Evolutionary conservation across 2,113 vertebrate genomes (phyloP), one percentile per base, ranked within the genome.

Genomic region (Callionymus lyra): DNA sequence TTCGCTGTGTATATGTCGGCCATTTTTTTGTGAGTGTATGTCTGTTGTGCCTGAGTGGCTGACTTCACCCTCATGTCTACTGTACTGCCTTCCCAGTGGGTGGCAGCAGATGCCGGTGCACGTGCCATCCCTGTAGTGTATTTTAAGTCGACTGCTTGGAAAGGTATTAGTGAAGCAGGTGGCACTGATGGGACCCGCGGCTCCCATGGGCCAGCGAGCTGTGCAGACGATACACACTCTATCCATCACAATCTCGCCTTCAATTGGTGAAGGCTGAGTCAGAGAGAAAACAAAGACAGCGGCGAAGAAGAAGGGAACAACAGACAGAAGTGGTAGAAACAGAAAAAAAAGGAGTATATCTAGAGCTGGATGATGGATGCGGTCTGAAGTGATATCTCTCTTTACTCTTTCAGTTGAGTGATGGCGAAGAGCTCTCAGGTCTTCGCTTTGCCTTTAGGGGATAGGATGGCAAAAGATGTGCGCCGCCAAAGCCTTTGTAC

Each of bases 281-380:
- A 50, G 44, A 59, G 47, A 53, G 56, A 39, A 32, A 64, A 44
- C 21, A 62, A 49, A 65, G 16, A 65, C 37, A 9, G 47, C 44
- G 47, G 47, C 10, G 4, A 41, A 47, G 40, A 32, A 31, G 37
- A 34, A 21, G 31, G 40, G 45, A 65, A 61, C 51, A 50, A 18
- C 34, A 68, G 44, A 66, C 16, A n/a, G 53, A 6, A 57, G 68
- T 0, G 53, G 15, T 15, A 42, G 61, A 56, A 52, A 49, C 18
- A 44, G n/a, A 36, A 34, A 50, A 50, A 40, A 51, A 47, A 13
- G 10, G 47, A 63, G 65, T 57, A 40, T 59, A 65, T 71, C 63
- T 68, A 59, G 72, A 70, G 64, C 59, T 53, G 21, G 61, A 56
- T 74, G 77, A 84, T 79, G 68, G 79, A 84, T 82, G 74, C 68